Evolutionary conservation across 2,113 vertebrate species (phyloP).

Genomic region (Indicator indicator): DNA sequence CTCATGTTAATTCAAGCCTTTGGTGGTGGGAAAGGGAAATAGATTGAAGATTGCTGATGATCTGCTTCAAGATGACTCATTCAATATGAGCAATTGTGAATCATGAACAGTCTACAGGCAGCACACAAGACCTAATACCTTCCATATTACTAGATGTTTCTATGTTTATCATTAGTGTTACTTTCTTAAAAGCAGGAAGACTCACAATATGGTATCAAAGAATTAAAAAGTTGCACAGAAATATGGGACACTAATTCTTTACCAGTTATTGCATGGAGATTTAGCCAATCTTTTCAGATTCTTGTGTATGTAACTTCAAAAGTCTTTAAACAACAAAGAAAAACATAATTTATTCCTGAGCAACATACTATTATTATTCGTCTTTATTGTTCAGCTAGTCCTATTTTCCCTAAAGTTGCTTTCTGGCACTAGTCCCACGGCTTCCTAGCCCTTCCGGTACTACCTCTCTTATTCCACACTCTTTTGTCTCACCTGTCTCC

Average conservation of each 20-base stretch:
- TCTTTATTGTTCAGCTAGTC: neutral
- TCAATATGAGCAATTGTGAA: slow-evolving; percentile 14
- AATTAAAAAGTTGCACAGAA: neutral
- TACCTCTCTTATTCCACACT: neutral
- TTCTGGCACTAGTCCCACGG: neutral
- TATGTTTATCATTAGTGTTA: neutral
- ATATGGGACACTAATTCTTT: neutral
- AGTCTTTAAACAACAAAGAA: neutral
- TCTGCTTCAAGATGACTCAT: slow-evolving; percentile 34
- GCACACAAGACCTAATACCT: neutral
- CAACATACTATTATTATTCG: neutral
- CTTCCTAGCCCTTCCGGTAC: neutral
- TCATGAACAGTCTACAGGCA: slow-evolving; percentile 10
- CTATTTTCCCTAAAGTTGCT: neutral
- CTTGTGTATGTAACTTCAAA: neutral
- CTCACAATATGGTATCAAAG: neutral
- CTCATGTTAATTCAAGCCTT: slow-evolving; percentile 31
- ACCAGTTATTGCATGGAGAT: neutral
- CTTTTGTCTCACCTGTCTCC: neutral
- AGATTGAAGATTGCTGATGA: slow-evolving; percentile 14
- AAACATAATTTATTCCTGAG: neutral
- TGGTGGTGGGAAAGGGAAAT: slow-evolving; percentile 5
- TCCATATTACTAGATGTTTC: neutral
- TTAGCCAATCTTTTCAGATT: neutral
- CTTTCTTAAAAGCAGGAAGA: neutral